Conservation (phyloP, 2,797 vertebrate species). For the Pristis pectinata region DNA sequence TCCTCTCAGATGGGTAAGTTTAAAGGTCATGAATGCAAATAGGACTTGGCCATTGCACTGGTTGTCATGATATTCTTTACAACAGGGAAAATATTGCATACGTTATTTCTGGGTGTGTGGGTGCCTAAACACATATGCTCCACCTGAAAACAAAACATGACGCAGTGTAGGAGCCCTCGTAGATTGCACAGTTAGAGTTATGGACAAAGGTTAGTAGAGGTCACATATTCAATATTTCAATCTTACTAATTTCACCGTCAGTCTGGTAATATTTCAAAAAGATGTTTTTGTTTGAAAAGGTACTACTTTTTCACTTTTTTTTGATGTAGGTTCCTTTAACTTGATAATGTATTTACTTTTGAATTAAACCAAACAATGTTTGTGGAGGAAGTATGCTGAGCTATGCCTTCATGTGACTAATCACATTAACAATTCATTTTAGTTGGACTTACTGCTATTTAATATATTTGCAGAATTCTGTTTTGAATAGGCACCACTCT, state of each 20-base stretch:
- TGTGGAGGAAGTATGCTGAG: background rate
- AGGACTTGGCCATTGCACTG: background rate
- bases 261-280: background rate
- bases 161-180: background rate
- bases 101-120: background rate
- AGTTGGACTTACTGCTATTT: background rate
- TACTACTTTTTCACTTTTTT: background rate
- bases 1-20: background rate
- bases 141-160: conserved; percentile 6
- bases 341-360: background rate
- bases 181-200: background rate
- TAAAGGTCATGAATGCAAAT: background rate
- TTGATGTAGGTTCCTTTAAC: background rate
- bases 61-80: background rate
- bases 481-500: background rate
- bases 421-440: background rate
- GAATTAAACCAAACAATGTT: background rate
- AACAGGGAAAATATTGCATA: background rate
- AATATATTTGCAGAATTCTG: background rate
- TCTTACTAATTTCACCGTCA: background rate
- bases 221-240: background rate
- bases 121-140: background rate
- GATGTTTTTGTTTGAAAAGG: background rate
- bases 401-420: background rate
- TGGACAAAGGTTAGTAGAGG: background rate